Evolutionary conservation across 2,797 vertebrate genomes (phyloP), one percentile per base, ranked within the genome.

Genomic region (Enteromius fasciolatus): DNA sequence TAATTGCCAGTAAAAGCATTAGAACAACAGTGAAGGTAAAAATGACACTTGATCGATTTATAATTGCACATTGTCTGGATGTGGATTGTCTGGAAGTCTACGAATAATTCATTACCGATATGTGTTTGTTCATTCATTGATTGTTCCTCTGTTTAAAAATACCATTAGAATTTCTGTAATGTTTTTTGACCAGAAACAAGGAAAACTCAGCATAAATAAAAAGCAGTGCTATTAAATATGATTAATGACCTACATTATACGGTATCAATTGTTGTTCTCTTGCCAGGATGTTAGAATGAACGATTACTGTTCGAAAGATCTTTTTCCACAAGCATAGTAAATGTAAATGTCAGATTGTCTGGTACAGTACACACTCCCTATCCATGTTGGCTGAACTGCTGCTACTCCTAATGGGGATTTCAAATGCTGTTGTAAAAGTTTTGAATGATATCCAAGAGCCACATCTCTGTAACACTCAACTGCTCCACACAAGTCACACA

Each of bases 311-410:
- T 4, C 12, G n/a, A 20, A 20, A 20, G 2, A 52, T 66, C 3
- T 15, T 66, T 48, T 10, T 25, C 5, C 48, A 39, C 31, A 52
- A 69, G 23, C 33, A 70, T 11, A 70, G 50, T 69, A 69, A 79
- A 80, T 28, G 5, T 3, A 68, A 23, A 11, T 23, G 20, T 20
- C 4, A 66, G 63, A 57, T 41, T 20, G 36, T 68, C 69, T 69
- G 17, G 23, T 70, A 80, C 66, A 59, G 64, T 52, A 44, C n/a
- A 54, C n/a, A 44, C 20, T 46, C 14, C 28, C 64, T 54, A 20
- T 63, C 48, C 69, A 50, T 23, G 14, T 36, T 81, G 79, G 54
- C 41, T 74, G 79, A 63, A 81, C 68, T 81, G 54, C 20, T 73
- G 54, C 48, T 64, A 20, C 57, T 64, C 31, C 79, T 73, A 72